Conservation (phyloP, 2,888 invertebrate species). For the Agrochola circellaris region DNA sequence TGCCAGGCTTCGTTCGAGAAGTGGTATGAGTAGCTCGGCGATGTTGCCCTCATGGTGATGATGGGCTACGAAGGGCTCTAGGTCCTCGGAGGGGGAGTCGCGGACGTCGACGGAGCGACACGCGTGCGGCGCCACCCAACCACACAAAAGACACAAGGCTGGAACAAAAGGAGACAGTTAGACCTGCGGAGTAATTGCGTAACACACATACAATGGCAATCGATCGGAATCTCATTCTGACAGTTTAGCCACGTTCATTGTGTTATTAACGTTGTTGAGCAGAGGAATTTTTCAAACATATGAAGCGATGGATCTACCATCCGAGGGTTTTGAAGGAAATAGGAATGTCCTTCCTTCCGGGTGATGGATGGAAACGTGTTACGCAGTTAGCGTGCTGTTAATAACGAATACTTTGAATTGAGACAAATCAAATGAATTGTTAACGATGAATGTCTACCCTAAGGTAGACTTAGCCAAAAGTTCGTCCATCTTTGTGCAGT, state of each 20-base stretch:
- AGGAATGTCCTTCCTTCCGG: not conserved
- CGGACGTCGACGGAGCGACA: conserved; percentile 48
- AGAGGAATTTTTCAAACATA: not conserved
- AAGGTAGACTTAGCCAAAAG: not conserved
- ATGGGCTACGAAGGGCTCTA: conserved; percentile 31
- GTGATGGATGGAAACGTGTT: not conserved
- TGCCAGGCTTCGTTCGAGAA: conserved; percentile 52
- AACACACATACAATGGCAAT: too few relatives aligned
- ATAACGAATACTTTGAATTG: not conserved
- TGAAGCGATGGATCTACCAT: too few relatives aligned
- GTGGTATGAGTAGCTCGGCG: conserved; percentile 60
- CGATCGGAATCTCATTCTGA: too few relatives aligned
- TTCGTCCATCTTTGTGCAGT: too few relatives aligned
- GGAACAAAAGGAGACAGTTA: not conserved
- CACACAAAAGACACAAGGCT: conserved; percentile 58
- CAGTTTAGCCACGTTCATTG: too few relatives aligned
- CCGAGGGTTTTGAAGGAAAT: too few relatives aligned
- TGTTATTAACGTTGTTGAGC: too few relatives aligned
- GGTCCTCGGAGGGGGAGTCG: conserved; percentile 40
- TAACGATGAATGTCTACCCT: not conserved
- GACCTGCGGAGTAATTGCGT: not conserved
- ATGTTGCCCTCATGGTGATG: conserved; percentile 50
- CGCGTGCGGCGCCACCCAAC: conserved; percentile 45
- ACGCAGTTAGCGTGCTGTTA: not conserved
- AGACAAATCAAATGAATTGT: not conserved